Conservation (phyloP, 2,797 vertebrate genomes). For the Xenops minutus region DNA sequence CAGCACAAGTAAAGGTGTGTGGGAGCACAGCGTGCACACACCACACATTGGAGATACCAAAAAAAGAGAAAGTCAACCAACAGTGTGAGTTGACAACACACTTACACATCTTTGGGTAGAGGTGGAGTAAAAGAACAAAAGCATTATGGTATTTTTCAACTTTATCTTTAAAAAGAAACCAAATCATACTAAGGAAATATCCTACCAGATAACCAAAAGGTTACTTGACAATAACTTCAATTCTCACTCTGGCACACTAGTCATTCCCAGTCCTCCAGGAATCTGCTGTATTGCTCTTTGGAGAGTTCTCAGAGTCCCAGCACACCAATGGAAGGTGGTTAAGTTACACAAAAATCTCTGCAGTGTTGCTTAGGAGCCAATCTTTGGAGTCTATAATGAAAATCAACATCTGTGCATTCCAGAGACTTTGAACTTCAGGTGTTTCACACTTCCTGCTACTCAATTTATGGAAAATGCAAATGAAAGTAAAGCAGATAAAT, state of each 20-base stretch:
- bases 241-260: background rate
- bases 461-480: constrained; percentile 71
- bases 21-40: rapidly evolving
- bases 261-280: constrained; percentile 34
- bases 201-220: constrained; percentile 59
- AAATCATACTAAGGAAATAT: background rate
- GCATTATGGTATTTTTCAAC: background rate
- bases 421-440: constrained; percentile 60
- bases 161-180: background rate
- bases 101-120: background rate
- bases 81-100: background rate
- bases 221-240: constrained; percentile 58
- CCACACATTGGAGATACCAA: background rate
- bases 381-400: constrained; percentile 33
- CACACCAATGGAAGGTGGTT: constrained; percentile 30
- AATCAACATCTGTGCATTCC: constrained; percentile 40
- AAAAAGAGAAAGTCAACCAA: background rate
- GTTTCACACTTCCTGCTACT: constrained; percentile 65
- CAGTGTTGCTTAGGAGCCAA: constrained; percentile 25
- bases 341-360: constrained; percentile 60
- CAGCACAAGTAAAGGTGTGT: background rate
- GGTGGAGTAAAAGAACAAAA: background rate
- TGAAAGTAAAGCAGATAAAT: constrained; percentile 62
- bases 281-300: background rate
- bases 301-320: constrained; percentile 43